A percentile compares a stretch with the other conserved stretches of the same genome.
These are phyloP conservation scores for Macaria liturata DNA, from an alignment of 2,888 invertebrate genomes.

Conservation along the genomic window DNA sequence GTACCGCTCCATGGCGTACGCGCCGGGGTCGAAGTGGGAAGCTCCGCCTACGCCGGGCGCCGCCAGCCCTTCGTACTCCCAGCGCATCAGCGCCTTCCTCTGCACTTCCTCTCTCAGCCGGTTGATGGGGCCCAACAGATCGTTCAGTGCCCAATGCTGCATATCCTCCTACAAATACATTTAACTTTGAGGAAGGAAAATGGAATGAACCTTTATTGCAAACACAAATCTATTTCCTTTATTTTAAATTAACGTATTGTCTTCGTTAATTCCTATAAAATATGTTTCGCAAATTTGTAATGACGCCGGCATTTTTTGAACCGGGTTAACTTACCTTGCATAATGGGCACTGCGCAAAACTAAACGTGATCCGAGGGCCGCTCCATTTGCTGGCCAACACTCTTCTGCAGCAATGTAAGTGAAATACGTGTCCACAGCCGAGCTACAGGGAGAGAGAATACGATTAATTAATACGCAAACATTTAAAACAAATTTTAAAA, in stretches of 20 bases:
- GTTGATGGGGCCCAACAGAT: conserved; percentile 91
- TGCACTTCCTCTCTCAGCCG: conserved; percentile 94
- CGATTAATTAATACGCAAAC: background rate
- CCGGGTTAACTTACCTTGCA: conserved; percentile 88
- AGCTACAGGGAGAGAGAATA: conserved; percentile 74
- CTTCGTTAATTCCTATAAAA: no score
- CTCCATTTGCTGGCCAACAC: conserved; percentile 95
- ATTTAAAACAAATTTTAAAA: background rate
- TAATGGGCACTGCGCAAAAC: conserved; percentile 97
- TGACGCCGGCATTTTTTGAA: no score
- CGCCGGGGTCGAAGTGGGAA: conserved; percentile 90
- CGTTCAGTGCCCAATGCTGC: conserved; percentile 90
- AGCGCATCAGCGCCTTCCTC: conserved; percentile 96
- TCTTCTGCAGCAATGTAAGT: conserved; percentile 94
- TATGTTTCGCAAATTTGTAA: no score
- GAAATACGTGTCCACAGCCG: conserved; percentile 97
- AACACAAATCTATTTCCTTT: no score
- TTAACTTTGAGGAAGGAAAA: background rate
- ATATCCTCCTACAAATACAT: conserved; percentile 86
- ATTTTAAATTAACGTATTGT: no score
- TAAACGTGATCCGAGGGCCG: conserved; percentile 97
- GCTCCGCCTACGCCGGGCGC: conserved; percentile 86
- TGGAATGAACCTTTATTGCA: background rate
- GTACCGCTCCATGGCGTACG: conserved; percentile 98
- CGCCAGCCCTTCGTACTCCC: conserved; percentile 97